Evolutionary conservation across 2,113 vertebrate species (phyloP).

Genomic region (Rutilus rutilus): DNA sequence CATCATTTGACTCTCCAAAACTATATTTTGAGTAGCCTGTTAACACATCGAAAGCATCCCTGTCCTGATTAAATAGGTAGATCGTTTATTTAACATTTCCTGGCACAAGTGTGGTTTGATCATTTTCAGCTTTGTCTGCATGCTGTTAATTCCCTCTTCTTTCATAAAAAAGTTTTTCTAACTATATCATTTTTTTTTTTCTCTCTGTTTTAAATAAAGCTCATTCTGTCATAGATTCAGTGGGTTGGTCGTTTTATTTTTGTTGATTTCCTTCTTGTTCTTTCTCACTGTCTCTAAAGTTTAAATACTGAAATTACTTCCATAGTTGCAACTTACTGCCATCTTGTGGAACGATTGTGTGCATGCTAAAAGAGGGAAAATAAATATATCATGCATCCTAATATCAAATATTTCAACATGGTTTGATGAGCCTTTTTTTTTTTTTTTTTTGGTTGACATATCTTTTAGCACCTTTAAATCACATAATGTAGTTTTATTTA

Average conservation of each 20-base stretch:
- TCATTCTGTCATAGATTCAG: constrained; percentile 52
- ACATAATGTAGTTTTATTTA: background rate
- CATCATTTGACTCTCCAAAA: constrained; percentile 2
- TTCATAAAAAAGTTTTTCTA: constrained; percentile 60
- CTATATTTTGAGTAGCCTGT: background rate
- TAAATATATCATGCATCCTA: background rate
- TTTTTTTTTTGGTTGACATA: too few relatives aligned
- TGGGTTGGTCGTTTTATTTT: constrained; percentile 57
- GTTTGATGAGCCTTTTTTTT: background rate
- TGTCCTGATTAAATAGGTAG: constrained; percentile 27
- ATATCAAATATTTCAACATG: background rate
- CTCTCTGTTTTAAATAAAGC: constrained; percentile 71
- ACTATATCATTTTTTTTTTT: constrained; percentile 56
- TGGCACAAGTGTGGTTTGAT: background rate
- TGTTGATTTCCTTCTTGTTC: constrained; percentile 13
- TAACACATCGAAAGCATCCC: background rate
- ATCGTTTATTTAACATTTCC: background rate
- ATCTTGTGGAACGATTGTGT: constrained; percentile 59
- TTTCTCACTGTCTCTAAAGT: background rate
- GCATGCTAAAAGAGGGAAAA: background rate
- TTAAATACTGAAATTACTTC: background rate
- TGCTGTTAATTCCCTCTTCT: constrained; percentile 65
- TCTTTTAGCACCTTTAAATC: background rate
- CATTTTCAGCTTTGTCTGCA: constrained; percentile 58
- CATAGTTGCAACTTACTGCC: constrained; percentile 60